Percentiles rank a stretch among this genome's conserved stretches.
Conservation (phyloP, 2,888 invertebrate species). For the Chrysolina haemoptera region DNA sequence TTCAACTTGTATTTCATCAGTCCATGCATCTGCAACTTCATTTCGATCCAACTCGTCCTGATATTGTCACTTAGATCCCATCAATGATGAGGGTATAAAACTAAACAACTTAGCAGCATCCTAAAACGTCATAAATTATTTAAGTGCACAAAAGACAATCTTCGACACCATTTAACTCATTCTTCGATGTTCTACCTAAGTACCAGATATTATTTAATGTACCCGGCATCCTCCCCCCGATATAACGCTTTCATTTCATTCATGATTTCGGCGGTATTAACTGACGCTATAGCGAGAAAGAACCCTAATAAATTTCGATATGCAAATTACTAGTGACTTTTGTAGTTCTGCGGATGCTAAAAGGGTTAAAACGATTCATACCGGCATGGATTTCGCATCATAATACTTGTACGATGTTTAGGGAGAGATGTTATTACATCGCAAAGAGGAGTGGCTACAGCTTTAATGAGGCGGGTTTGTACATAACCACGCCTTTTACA, state of each 20-base stretch:
- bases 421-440: slow-evolving; percentile 19
- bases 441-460: slow-evolving; percentile 36
- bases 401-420: slow-evolving; percentile 11
- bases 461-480: slow-evolving; percentile 38
- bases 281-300: not conserved
- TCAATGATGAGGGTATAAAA: not conserved
- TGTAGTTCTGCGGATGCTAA: slow-evolving; percentile 8
- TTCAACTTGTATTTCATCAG: no score
- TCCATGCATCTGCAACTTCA: not conserved
- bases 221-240: slow-evolving; percentile 6
- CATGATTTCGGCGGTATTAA: not conserved
- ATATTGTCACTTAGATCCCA: not conserved
- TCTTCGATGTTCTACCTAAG: slow-evolving; percentile 16
- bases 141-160: slow-evolving; percentile 7
- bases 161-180: slow-evolving; percentile 31
- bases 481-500: slow-evolving; percentile 39
- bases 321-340: slow-evolving; percentile 18
- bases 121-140: slow-evolving; percentile 16
- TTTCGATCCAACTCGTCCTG: not conserved
- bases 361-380: slow-evolving; percentile 25
- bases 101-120: slow-evolving; percentile 13
- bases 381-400: slow-evolving; percentile 2
- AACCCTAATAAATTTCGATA: slow-evolving; percentile 27
- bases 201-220: slow-evolving; percentile 18
- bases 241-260: slow-evolving; percentile 14